Base-by-base conservation (phyloP, 2,888 invertebrate species). In the Pterostichus niger region DNA sequence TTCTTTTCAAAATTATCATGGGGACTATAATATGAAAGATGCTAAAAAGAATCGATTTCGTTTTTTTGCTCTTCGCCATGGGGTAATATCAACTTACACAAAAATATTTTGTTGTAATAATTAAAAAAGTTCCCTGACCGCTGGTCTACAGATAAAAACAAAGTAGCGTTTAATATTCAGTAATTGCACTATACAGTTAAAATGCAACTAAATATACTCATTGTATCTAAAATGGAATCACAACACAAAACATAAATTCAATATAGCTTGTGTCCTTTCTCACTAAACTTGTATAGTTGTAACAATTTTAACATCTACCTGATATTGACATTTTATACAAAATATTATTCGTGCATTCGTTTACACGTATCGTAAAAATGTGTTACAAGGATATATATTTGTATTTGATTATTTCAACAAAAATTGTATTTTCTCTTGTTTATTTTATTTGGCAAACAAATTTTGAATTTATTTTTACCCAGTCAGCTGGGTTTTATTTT, bases 241-340 rank as follows among this genome's bases (percentile, higher is more conserved):
- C 6, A 49, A 49, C 11, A 49, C 49, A 49, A 49, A 49, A 49
- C 11, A n/a, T 4, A 49, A 49, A 49, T 49, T n/a, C 5, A 49
- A 49, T 49, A 49, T 13, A 13, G n/a, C 44, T 44, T 4, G 5
- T 44, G 49, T 49, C 11, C 13, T 11, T 13, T 6, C n/a, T 49
- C 49, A 24, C 40, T n/a, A n/a, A n/a, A n/a, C n/a, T 40, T 6
- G 40, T 40, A 40, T 49, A 49, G 49, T 49, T 49, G 0, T 49
- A 11, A 49, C 49, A 40, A 40, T 40, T 40, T 40, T 7, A 40
- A 40, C 40, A 7, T 40, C 9, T 13, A 11, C 49, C 49, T 49
- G 49, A 5, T 56, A 56, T 17, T 56, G 56, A 56, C 56, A 56
- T 56, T 56, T 56, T 17, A 56, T 56, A 56, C 56, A 56, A 56